A percentile compares a stretch with the other conserved stretches of the same genome.
These are phyloP conservation scores for Altica lythri DNA, from an alignment of 2,888 invertebrate genomes.

Conservation along the genomic window DNA sequence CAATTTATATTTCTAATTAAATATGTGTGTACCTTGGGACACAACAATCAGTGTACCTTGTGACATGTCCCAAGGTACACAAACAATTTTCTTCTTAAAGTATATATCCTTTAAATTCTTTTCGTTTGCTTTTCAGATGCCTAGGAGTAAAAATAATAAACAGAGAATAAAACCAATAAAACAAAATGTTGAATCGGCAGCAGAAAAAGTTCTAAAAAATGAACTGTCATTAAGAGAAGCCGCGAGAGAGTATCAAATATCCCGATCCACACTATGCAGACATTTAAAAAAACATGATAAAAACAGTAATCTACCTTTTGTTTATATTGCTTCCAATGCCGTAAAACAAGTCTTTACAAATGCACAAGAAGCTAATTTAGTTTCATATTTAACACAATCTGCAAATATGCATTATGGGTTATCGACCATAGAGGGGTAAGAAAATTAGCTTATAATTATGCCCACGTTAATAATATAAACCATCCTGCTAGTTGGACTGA, in stretches of 20 bases:
- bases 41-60: slow-evolving; percentile 6
- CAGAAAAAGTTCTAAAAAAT: slow-evolving; percentile 1
- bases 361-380: slow-evolving; percentile 1
- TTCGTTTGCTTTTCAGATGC: slow-evolving; percentile 5
- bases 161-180: not conserved
- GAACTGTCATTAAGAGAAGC: slow-evolving; percentile 4
- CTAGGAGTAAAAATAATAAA: not conserved
- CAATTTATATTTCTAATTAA: not conserved
- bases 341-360: slow-evolving; percentile 3
- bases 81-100: not conserved
- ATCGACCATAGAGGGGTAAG: no score
- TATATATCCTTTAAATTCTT: not conserved
- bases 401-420: slow-evolving; percentile 27
- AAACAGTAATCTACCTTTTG: not conserved
- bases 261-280: slow-evolving; percentile 7
- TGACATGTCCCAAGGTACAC: slow-evolving; percentile 10
- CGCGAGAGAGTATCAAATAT: not conserved
- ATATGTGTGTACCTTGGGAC: not conserved
- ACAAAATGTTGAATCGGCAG: no score
- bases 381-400: not conserved
- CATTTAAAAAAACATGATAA: slow-evolving; percentile 5
- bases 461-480: slow-evolving; percentile 37
- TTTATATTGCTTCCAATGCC: slow-evolving; percentile 5
- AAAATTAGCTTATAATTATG: slow-evolving; percentile 33
- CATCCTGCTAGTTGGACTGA: slow-evolving; percentile 34